phyloP scores from a whole-genome alignment of 35 echinoderm and acorn worm genomes.

The Apostichopus parvimensis region DNA sequence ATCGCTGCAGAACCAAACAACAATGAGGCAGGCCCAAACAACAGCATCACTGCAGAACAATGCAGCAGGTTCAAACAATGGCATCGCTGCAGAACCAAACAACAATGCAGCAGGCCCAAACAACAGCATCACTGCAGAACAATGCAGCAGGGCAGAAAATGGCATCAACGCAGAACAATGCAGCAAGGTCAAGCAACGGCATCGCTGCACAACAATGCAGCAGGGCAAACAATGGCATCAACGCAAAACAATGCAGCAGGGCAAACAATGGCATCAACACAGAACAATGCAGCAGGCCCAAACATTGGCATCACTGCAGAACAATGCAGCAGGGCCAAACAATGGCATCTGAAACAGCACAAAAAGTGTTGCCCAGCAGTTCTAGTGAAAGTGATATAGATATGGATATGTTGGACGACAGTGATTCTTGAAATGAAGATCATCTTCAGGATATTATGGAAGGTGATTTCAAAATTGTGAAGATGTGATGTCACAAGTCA shows the following conservation, averaged over 20 bases:
- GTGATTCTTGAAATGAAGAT: constrained; percentile 23
- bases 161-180: too few relatives aligned
- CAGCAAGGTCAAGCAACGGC: neutral
- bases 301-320: too few relatives aligned
- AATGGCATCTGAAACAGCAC: too few relatives aligned
- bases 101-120: neutral
- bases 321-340: neutral
- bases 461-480: constrained; percentile 47
- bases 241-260: neutral
- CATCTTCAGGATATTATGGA: constrained; percentile 29
- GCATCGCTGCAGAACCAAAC: neutral
- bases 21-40: constrained; percentile 4
- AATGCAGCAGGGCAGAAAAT: too few relatives aligned
- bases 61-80: neutral
- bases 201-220: too few relatives aligned
- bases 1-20: too few relatives aligned
- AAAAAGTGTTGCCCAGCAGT: neutral
- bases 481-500: neutral
- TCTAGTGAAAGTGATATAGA: constrained; percentile 14
- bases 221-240: too few relatives aligned
- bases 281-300: too few relatives aligned
- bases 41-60: constrained; percentile 2
- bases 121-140: too few relatives aligned
- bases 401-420: constrained; percentile 11
- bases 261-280: too few relatives aligned